These are phyloP conservation scores for Pterocles orientalis DNA, from an alignment of 2,113 vertebrate genomes.

Conservation along the genomic window DNA sequence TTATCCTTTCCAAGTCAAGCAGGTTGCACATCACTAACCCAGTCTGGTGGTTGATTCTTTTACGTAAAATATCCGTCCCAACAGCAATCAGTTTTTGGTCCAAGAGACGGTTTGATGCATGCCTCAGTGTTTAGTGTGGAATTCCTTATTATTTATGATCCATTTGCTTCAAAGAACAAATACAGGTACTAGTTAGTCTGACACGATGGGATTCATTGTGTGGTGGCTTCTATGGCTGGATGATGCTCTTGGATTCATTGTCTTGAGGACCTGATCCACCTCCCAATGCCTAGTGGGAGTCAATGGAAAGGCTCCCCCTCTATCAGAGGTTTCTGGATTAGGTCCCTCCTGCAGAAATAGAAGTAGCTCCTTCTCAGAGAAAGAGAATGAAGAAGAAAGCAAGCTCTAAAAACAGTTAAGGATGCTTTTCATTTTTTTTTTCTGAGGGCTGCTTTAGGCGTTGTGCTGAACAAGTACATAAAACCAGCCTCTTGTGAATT, in stretches of 20 bases:
- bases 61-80: background rate
- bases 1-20: background rate
- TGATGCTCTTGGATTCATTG: background rate
- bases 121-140: background rate
- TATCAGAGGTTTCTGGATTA: background rate
- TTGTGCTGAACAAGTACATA: conserved; percentile 22
- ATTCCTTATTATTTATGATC: background rate
- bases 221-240: background rate
- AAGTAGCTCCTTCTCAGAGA: background rate
- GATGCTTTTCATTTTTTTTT: background rate
- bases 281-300: background rate
- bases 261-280: background rate
- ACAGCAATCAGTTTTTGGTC: background rate
- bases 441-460: background rate
- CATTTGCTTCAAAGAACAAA: background rate
- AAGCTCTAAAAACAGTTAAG: background rate
- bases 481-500: conserved; percentile 21
- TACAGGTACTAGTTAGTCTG: background rate
- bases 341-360: background rate
- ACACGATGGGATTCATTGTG: background rate
- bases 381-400: background rate
- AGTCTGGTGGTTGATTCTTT: background rate
- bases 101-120: background rate
- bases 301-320: background rate
- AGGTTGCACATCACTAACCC: rapidly evolving